Percentiles rank a stretch among this genome's conserved stretches.
Evolutionary conservation across 2,888 invertebrate species (phyloP).

Genomic region (Chydorus sphaericus): DNA sequence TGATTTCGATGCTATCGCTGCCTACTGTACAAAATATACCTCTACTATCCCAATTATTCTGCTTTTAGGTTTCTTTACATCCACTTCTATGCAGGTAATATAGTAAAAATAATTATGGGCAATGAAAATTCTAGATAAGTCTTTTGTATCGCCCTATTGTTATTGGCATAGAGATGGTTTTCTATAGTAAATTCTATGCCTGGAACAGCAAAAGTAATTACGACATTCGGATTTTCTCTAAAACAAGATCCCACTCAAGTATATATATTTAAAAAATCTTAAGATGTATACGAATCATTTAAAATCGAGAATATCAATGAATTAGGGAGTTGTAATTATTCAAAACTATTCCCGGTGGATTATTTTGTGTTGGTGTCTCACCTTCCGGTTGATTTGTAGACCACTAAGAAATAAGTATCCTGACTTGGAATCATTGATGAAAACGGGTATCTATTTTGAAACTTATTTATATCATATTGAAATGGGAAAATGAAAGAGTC

Average conservation of each 20-base stretch:
- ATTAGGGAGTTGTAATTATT: too few relatives aligned
- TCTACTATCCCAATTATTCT: background rate
- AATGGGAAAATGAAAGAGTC: too few relatives aligned
- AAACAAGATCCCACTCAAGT: background rate
- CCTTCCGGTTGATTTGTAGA: background rate
- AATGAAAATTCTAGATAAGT: background rate
- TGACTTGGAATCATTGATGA: background rate
- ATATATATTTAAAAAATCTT: background rate
- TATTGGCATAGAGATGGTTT: background rate
- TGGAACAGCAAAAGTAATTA: background rate
- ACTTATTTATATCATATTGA: too few relatives aligned
- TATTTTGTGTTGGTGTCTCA: background rate
- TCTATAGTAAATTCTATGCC: background rate
- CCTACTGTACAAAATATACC: background rate
- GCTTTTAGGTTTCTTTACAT: background rate
- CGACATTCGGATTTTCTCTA: background rate
- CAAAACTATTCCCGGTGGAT: too few relatives aligned
- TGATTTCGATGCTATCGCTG: background rate
- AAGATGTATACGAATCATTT: background rate
- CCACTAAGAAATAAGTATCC: background rate
- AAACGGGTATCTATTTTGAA: too few relatives aligned
- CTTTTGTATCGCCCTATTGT: background rate
- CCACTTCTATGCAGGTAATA: background rate
- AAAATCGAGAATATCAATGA: too few relatives aligned
- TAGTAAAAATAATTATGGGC: background rate